These are phyloP conservation scores for Gasterosteus aculeatus DNA, from an alignment of 2,113 vertebrate genomes.

Conservation along the genomic window DNA sequence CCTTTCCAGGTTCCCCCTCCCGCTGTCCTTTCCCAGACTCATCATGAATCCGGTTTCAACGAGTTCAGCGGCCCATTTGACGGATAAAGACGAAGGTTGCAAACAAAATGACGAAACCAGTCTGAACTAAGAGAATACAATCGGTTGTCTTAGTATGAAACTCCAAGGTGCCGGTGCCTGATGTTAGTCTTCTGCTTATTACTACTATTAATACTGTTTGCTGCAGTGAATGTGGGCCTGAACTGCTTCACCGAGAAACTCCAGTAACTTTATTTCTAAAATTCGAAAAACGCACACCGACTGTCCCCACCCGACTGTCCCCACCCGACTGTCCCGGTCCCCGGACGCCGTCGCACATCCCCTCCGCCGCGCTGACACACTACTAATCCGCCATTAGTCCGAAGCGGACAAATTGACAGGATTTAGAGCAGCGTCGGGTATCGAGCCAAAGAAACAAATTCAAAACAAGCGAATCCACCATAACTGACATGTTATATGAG, in stretches of 20 bases:
- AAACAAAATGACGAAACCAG: slow-evolving; percentile 23
- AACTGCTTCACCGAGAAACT: not conserved
- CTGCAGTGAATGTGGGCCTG: not conserved
- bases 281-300: not conserved
- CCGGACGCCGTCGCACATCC: too few species aligned
- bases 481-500: too few species aligned
- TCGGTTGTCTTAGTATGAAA: too few species aligned
- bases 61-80: slow-evolving; percentile 25
- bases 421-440: too few species aligned
- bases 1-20: slow-evolving; percentile 13
- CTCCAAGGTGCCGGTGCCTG: not conserved
- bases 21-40: slow-evolving; percentile 29
- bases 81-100: slow-evolving; percentile 12
- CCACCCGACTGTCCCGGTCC: too few species aligned
- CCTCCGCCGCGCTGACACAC: too few species aligned
- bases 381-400: too few species aligned
- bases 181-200: not conserved
- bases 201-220: not conserved
- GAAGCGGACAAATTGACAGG: too few species aligned
- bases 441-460: too few species aligned
- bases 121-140: too few species aligned
- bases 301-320: too few species aligned
- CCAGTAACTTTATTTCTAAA: not conserved
- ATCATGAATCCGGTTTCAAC: slow-evolving; percentile 16
- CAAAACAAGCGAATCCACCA: too few species aligned